Evolutionary conservation across 2,113 vertebrate species (phyloP).

Genomic region (Alaudala cheleensis): DNA sequence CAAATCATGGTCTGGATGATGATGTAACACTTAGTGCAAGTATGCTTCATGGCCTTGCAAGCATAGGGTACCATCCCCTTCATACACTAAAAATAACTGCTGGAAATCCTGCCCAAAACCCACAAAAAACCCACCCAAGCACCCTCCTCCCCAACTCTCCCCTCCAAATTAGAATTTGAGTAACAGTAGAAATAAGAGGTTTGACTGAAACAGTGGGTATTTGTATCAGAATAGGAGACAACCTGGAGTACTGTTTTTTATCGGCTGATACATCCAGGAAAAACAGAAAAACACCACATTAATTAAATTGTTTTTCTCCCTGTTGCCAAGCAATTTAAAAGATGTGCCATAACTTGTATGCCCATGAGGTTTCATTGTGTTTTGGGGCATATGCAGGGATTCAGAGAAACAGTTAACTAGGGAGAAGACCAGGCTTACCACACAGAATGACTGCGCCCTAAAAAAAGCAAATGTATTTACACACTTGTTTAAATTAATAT

Average conservation of each 20-base stretch:
- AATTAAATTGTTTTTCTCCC: neutral
- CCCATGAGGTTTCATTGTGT: rapidly evolving
- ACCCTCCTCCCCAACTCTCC: neutral
- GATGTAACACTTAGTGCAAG: neutral
- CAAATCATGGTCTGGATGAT: neutral
- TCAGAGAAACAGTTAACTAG: constrained; percentile 11
- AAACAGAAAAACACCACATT: neutral
- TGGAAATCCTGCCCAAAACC: neutral
- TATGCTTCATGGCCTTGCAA: neutral
- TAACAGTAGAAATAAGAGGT: neutral
- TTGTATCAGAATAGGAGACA: neutral
- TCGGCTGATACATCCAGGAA: neutral
- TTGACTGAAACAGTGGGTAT: neutral
- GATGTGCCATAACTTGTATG: constrained; percentile 9
- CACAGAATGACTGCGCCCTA: neutral
- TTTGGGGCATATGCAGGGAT: neutral
- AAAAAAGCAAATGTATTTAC: constrained; percentile 12
- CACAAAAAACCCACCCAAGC: neutral
- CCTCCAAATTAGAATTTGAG: neutral
- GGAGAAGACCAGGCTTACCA: neutral
- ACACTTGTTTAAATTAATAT: constrained; percentile 2
- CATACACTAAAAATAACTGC: neutral
- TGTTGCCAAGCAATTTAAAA: neutral
- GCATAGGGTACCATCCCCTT: neutral
- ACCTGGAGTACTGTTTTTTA: neutral